phyloP scores from a whole-genome alignment of 1,140 invertebrate genomes.

The Cecropterus lyciades region DNA sequence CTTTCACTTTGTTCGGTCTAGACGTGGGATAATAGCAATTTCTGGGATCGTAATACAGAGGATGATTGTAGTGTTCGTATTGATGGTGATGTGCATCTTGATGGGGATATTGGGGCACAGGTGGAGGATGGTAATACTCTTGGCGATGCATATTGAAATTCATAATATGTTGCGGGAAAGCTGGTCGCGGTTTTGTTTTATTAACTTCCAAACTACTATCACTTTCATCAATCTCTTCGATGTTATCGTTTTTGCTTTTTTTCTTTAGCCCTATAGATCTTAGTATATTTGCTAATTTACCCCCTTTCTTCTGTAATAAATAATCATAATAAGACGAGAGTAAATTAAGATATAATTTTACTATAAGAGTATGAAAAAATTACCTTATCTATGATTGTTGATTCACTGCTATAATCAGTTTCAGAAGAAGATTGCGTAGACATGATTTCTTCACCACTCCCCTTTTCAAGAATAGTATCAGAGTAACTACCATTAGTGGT shows the following conservation, averaged over 20 bases:
- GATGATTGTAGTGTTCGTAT: conserved; percentile 30
- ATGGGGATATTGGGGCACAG: conserved; percentile 33
- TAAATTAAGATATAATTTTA: too few relatives aligned
- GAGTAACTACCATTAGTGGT: conserved; percentile 63
- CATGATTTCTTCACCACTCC: conserved; percentile 55
- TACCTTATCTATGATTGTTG: conserved; percentile 51
- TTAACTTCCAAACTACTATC: conserved; percentile 53
- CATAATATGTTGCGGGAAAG: conserved; percentile 62
- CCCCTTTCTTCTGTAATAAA: conserved; percentile 56
- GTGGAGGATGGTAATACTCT: conserved; percentile 56
- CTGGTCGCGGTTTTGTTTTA: conserved; percentile 41
- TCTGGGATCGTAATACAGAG: conserved; percentile 7
- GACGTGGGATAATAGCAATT: conserved; percentile 1
- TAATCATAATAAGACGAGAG: background rate
- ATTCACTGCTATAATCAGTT: conserved; percentile 47
- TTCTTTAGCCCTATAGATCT: conserved; percentile 56
- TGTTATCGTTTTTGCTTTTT: conserved; percentile 65
- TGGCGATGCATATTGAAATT: conserved; percentile 64
- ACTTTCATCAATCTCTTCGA: conserved; percentile 63
- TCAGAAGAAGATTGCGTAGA: conserved; percentile 50
- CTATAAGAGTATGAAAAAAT: background rate
- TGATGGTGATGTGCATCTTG: conserved; percentile 26
- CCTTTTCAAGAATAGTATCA: conserved; percentile 65
- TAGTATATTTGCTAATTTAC: conserved; percentile 56
- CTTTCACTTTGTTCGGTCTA: background rate